Conservation (phyloP, 2,888 invertebrate species). For the Clitarchus hookeri region DNA sequence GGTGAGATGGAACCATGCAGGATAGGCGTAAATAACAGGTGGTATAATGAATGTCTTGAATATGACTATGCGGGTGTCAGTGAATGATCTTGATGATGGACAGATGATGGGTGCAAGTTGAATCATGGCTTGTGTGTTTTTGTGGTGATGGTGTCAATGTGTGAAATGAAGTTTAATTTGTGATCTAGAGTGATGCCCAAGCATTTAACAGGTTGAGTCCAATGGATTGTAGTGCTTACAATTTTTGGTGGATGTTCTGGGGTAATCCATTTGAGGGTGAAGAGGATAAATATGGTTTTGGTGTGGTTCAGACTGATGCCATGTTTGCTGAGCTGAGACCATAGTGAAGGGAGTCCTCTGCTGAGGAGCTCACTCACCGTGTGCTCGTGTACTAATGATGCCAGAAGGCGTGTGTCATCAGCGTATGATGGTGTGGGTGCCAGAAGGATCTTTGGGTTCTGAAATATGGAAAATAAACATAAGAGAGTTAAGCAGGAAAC, state of each 20-base stretch:
- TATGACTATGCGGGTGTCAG: too few relatives aligned
- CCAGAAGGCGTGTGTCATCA: not conserved
- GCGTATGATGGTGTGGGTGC: not conserved
- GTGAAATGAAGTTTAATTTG: too few relatives aligned
- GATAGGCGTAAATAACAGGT: too few relatives aligned
- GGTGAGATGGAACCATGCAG: too few relatives aligned
- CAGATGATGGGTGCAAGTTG: too few relatives aligned
- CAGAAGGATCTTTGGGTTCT: not conserved
- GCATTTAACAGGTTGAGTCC: not conserved
- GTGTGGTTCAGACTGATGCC: not conserved
- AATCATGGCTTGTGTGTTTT: too few relatives aligned
- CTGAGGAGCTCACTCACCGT: not conserved
- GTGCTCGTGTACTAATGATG: too few relatives aligned
- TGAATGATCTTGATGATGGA: too few relatives aligned
- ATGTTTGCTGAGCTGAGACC: not conserved
- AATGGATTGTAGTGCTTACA: not conserved
- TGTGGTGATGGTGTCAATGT: too few relatives aligned
- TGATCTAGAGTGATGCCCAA: not conserved
- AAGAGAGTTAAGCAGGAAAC: too few relatives aligned
- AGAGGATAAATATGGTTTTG: not conserved
- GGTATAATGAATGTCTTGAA: too few relatives aligned
- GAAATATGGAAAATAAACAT: not conserved
- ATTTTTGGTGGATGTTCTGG: not conserved
- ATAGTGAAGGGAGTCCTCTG: not conserved
- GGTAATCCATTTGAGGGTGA: not conserved